Base-by-base conservation (phyloP, 2,888 invertebrate species). In the Clostera curtula region DNA sequence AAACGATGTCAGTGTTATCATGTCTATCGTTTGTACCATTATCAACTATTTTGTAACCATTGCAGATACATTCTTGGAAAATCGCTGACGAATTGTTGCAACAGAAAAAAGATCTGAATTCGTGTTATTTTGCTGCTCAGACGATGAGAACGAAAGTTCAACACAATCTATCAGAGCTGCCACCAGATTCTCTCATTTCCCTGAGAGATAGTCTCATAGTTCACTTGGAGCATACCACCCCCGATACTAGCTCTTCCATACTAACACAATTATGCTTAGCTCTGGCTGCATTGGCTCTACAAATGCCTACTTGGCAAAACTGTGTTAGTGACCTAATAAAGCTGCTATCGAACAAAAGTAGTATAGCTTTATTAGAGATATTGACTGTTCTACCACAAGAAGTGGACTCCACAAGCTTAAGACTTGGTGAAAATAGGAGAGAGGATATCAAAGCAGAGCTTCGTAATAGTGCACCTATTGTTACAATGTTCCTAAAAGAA, bases 121-220 rank as follows among this genome's bases (percentile, higher is more conserved):
- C 96, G 3, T 96, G 97, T 73, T 98, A 97, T 66, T 98, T 99
- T 83, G 98, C 97, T 24, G 97, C 98, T 6, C 98, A 98, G 73
- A 99, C 98, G 2, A 95, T 99, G 92, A 88, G 98, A 51, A 93
- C 94, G 12, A 98, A 98, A 86, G 96, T 97, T 25, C 95, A 95
- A 64, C 88, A 90, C 40, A 93, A 92, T 32, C 94, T 98, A 63
- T 93, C 95, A 50, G 98, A 98, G 72, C 79, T 98, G 38, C 97
- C 98, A 0, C 63, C 87, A 4, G 91, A 93, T 46, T 92, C 96
- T 4, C 92, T 97, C 47, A 82, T 87, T 44, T 94, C 97, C 1
- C 84, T 99, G 12, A 84, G 97, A 43, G 95, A 98, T 73, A 97
- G 98, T 0, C 77, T 99, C 22, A 82, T 98, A 34, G 88, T 91